These are phyloP conservation scores for Lochmaea capreae DNA, from an alignment of 2,888 invertebrate genomes.

Conservation along the genomic window DNA sequence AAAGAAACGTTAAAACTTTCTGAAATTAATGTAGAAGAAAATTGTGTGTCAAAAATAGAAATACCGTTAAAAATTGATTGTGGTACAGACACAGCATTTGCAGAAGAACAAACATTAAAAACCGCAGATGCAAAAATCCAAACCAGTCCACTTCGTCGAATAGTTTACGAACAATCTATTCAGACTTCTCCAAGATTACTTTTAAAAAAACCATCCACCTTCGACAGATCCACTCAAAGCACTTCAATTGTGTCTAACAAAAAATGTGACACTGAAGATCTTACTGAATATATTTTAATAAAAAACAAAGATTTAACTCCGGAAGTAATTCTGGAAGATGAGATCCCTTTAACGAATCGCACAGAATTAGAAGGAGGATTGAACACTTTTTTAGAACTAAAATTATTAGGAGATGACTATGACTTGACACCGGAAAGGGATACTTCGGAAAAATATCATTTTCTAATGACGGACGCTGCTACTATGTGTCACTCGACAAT, in stretches of 20 bases:
- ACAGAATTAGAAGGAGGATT: neutral
- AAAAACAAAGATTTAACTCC: neutral
- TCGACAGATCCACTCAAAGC: constrained; percentile 10
- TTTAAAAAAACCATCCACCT: neutral
- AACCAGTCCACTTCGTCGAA: neutral
- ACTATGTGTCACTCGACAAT: constrained; percentile 31
- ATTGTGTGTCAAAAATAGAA: neutral
- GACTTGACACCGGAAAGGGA: constrained; percentile 53
- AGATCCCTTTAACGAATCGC: neutral
- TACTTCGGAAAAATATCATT: constrained; percentile 45
- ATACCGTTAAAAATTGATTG: constrained; percentile 6
- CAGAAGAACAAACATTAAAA: neutral
- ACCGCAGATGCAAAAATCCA: neutral
- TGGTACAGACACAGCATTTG: constrained; percentile 10
- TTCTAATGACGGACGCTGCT: constrained; percentile 43
- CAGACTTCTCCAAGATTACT: neutral
- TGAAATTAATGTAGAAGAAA: no score
- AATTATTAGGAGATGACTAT: constrained; percentile 47
- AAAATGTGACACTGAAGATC: constrained; percentile 14
- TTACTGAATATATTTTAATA: neutral
- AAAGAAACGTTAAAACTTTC: neutral
- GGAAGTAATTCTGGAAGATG: neutral
- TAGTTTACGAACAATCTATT: constrained; percentile 1
- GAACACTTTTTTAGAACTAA: constrained; percentile 34
- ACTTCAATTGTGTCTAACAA: constrained; percentile 7